Conservation (phyloP, 30 jellyfish, hydroid and myxozoan genomes). For the Chrysaora quinquecirrha region DNA sequence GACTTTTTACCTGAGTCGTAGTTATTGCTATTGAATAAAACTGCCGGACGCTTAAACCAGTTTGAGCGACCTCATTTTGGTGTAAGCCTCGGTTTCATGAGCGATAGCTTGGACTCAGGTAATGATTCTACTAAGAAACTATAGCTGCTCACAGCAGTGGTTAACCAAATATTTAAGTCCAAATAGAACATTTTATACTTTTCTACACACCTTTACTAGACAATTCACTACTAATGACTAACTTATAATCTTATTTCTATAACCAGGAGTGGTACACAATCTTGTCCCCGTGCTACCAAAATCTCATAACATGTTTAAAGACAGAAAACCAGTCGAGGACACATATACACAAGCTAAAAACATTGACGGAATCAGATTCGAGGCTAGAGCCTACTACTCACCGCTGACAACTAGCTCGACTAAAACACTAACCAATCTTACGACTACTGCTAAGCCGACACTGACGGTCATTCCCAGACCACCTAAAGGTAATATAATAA, state of each 20-base stretch:
- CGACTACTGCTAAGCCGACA: slow-evolving; percentile 69
- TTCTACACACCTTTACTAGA: too few relatives aligned
- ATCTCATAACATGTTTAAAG: slow-evolving; percentile 53
- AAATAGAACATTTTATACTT: too few relatives aligned
- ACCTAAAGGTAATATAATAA: slow-evolving; percentile 61
- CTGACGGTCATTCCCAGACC: slow-evolving; percentile 89
- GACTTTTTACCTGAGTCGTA: too few relatives aligned
- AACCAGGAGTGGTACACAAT: slow-evolving; percentile 45
- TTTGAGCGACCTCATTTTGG: too few relatives aligned
- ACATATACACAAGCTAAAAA: background rate
- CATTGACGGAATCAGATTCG: slow-evolving; percentile 54
- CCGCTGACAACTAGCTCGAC: slow-evolving; percentile 82
- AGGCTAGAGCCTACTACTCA: slow-evolving; percentile 69
- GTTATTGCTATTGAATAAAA: too few relatives aligned
- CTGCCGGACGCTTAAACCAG: too few relatives aligned
- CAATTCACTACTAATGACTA: too few relatives aligned
- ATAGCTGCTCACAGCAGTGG: too few relatives aligned
- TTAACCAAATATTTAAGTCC: too few relatives aligned
- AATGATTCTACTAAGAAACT: too few relatives aligned
- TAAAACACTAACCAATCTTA: slow-evolving; percentile 56
- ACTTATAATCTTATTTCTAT: background rate
- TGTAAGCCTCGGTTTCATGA: too few relatives aligned
- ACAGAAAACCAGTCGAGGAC: slow-evolving; percentile 62
- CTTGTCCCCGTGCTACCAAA: slow-evolving; percentile 39
- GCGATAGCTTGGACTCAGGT: too few relatives aligned